Evolutionary conservation across 2,797 vertebrate genomes (phyloP).

Genomic region (Denticeps clupeoides): DNA sequence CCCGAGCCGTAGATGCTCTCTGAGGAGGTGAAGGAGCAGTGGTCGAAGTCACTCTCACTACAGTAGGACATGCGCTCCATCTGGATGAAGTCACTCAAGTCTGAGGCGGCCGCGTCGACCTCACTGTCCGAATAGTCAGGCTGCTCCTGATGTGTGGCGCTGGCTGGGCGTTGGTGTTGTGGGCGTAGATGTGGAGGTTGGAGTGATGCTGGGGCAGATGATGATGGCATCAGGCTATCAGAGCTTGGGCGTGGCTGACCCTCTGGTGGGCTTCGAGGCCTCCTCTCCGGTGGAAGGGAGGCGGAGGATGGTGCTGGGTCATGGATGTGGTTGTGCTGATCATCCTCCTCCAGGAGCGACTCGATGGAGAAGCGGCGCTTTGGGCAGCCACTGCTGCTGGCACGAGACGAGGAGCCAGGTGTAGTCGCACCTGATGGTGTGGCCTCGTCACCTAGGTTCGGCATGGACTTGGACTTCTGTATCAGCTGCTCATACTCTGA

Average conservation of each 20-base stretch:
- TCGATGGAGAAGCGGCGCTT: constrained; percentile 89
- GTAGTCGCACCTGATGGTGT: constrained; percentile 69
- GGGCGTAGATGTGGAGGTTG: not conserved
- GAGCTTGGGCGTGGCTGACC: constrained; percentile 64
- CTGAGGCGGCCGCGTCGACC: constrained; percentile 81
- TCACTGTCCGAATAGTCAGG: constrained; percentile 87
- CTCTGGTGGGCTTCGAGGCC: constrained; percentile 64
- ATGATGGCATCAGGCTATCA: constrained; percentile 61
- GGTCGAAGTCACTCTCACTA: constrained; percentile 97
- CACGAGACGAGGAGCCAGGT: constrained; percentile 68
- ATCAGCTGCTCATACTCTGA: constrained; percentile 88
- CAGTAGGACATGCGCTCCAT: constrained; percentile 94
- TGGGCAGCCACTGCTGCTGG: constrained; percentile 64
- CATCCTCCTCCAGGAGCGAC: constrained; percentile 86
- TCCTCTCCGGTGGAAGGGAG: constrained; percentile 5
- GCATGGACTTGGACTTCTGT: constrained; percentile 97
- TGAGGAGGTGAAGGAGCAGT: constrained; percentile 91
- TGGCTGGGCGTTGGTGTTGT: constrained; percentile 2
- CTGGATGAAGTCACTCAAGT: constrained; percentile 90
- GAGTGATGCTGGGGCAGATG: constrained; percentile 31
- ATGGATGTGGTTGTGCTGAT: no score
- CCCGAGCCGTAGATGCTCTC: constrained; percentile 83
- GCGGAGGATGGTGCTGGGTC: constrained; percentile 5
- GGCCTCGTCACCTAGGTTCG: constrained; percentile 79
- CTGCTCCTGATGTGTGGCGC: constrained; percentile 21